phyloP scores from a whole-genome alignment of 2,888 invertebrate species.

The Andrena hattorfiana region DNA sequence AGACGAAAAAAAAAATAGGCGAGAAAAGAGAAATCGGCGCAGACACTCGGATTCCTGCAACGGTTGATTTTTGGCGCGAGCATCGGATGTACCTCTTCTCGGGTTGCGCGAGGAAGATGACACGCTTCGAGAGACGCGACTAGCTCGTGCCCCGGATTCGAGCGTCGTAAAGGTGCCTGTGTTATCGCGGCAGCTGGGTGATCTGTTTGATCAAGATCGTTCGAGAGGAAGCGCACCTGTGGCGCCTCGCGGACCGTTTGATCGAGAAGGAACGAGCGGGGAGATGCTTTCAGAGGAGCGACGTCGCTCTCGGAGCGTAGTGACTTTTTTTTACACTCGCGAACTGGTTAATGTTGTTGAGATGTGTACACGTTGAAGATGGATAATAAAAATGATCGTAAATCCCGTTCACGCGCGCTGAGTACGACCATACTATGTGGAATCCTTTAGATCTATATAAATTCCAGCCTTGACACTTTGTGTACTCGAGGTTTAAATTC shows the following conservation, averaged over 20 bases:
- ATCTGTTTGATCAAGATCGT: background rate
- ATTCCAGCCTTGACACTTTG: no score
- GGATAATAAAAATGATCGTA: slow-evolving; percentile 70
- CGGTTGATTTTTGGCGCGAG: slow-evolving; percentile 27
- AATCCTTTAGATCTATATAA: background rate
- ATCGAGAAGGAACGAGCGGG: background rate
- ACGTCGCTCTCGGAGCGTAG: slow-evolving; percentile 26
- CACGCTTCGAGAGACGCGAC: slow-evolving; percentile 13
- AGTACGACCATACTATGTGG: background rate
- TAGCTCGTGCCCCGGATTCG: background rate
- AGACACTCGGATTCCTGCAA: slow-evolving; percentile 19
- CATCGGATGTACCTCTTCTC: slow-evolving; percentile 27
- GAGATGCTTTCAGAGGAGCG: background rate
- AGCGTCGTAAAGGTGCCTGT: background rate
- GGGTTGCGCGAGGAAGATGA: slow-evolving; percentile 23
- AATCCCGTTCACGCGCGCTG: slow-evolving; percentile 22
- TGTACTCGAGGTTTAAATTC: no score
- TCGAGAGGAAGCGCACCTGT: background rate
- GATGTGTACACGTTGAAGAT: slow-evolving; percentile 75
- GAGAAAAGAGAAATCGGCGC: no score
- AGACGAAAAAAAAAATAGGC: background rate
- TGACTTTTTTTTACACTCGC: slow-evolving; percentile 61
- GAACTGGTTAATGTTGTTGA: slow-evolving; percentile 71
- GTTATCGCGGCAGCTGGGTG: background rate
- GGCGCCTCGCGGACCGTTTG: background rate